A percentile compares a stretch with the other conserved stretches of the same genome.
These are phyloP conservation scores for Epiperipatus broadwayi DNA, from an alignment of 2,888 invertebrate species.

Conservation along the genomic window DNA sequence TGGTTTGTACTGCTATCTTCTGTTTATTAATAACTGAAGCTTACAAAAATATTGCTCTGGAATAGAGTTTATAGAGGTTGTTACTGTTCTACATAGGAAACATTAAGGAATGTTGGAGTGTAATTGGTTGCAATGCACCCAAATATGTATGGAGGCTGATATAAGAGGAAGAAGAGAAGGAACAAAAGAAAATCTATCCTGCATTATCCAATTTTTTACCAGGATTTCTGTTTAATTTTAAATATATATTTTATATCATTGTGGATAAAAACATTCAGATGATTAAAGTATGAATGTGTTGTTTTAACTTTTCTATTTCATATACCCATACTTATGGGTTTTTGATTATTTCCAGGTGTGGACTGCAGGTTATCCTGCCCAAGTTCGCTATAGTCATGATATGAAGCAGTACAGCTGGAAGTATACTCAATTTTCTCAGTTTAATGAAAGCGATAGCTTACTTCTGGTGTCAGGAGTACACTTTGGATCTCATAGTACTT, in stretches of 20 bases:
- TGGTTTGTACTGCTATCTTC: no score
- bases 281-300: constrained; percentile 13
- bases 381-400: constrained; percentile 46
- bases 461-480: constrained; percentile 64
- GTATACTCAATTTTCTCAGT: constrained; percentile 66
- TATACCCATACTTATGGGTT: background rate
- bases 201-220: no score
- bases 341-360: constrained; percentile 41
- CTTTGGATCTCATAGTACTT: constrained; percentile 55
- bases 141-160: no score
- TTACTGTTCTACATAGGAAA: no score
- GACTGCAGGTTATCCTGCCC: constrained; percentile 49
- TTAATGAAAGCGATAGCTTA: constrained; percentile 57
- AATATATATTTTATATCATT: constrained; percentile 1
- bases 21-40: no score
- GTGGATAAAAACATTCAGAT: background rate
- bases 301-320: background rate
- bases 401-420: constrained; percentile 66
- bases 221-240: constrained; percentile 9
- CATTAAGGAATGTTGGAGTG: no score
- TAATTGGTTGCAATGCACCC: no score
- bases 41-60: no score
- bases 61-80: no score
- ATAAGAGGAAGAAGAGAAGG: no score
- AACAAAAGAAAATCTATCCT: no score